Base-by-base conservation (phyloP, 2,888 invertebrate genomes). In the Amblyteles armatorius region DNA sequence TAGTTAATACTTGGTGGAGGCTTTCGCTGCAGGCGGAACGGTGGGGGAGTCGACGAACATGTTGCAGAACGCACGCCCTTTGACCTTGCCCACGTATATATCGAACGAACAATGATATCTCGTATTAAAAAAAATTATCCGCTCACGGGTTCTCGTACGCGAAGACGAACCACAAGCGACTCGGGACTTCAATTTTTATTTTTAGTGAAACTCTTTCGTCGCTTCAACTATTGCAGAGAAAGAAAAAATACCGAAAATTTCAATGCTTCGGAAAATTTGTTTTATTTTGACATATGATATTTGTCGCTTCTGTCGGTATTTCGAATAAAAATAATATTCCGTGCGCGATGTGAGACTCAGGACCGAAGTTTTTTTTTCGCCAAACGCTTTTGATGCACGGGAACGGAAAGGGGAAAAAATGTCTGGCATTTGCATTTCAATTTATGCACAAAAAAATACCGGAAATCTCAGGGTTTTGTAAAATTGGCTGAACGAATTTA, bases 1-100 rank as follows among this genome's bases (percentile, higher is more conserved):
- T 82, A 85, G 85, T 85, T 85, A 85, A 85, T 85, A 82, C 85
- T 82, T 76, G 82, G 72, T 82, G 44, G 44, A 74, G 82, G 79
- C 79, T 85, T 82, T 76, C 60, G 79, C 69, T 79, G 57, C 73
- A 63, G 67, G 40, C 69, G 36, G 13, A 71, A 19, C 44, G 44
- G 16, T 0, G 11, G 44, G 50, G 67, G 82, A 74, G 79, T 63
- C 36, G 13, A 26, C 69, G 74, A 82, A 74, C 67, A 60, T 78
- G 77, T 80, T 81, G 69, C 71, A 76, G 77, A 82, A 82, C 76
- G 74, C 78, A 84, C 79, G 82, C 82, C 82, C 82, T 85, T 82
- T 73, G 76, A 85, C 71, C 79, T 82, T 80, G 40, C 72, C 16
- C 36, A 68, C 52, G 44, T 50, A 72, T 78, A 81, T 60, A 73